Percentiles rank a stretch among this genome's conserved stretches.
Evolutionary conservation across 2,888 invertebrate species (phyloP).

Genomic region (Lordiphosa andalusiaca): DNA sequence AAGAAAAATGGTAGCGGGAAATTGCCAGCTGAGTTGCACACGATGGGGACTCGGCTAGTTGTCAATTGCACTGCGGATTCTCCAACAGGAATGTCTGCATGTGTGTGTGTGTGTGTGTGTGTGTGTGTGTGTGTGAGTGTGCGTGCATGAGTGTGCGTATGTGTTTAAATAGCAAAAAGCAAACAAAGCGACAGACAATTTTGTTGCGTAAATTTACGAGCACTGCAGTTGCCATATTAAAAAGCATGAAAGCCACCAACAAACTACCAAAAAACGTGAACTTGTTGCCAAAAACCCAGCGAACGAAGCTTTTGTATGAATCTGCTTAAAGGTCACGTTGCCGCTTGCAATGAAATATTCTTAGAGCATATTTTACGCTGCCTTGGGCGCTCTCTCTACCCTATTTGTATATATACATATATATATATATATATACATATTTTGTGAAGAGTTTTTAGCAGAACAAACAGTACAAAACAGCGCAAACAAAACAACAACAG

Average conservation of each 20-base stretch:
- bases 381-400: conserved; percentile 45
- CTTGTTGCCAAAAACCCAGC: conserved; percentile 13
- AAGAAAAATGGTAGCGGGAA: conserved; percentile 48
- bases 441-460: conserved; percentile 53
- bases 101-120: conserved; percentile 9
- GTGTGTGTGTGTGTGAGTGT: conserved; percentile 16
- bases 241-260: conserved; percentile 60
- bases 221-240: conserved; percentile 63
- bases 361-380: conserved; percentile 66
- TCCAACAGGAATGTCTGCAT: conserved; percentile 1
- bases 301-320: conserved; percentile 3
- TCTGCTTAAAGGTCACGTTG: conserved; percentile 56
- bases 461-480: conserved; percentile 55
- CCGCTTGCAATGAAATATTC: conserved; percentile 60
- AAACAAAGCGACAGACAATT: conserved; percentile 45
- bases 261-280: conserved; percentile 23
- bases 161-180: conserved; percentile 35
- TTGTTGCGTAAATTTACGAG: conserved; percentile 56
- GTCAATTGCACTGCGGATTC: conserved; percentile 57
- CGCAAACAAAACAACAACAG: conserved; percentile 57
- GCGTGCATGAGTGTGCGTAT: conserved; percentile 24
- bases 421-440: conserved; percentile 15
- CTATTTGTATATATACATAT: conserved; percentile 6
- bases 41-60: conserved; percentile 43
- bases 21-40: conserved; percentile 53